Conservation (phyloP, 2,888 invertebrate species). For the Heteromurus nitidus region DNA sequence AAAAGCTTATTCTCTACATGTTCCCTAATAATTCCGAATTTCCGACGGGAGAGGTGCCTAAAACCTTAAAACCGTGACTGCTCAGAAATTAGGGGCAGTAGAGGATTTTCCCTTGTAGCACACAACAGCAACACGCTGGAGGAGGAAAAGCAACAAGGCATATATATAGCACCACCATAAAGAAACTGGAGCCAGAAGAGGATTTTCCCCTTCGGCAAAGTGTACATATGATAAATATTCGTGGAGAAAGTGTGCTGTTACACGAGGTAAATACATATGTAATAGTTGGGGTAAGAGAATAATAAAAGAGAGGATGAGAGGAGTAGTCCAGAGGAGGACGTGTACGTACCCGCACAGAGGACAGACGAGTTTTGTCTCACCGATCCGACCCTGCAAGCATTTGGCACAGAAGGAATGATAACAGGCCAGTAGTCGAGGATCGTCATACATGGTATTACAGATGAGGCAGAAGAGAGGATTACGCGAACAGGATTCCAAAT, state of each 20-base stretch:
- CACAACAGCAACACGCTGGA: background rate
- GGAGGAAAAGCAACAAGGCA: background rate
- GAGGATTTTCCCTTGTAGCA: constrained; percentile 22
- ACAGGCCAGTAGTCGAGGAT: constrained; percentile 82
- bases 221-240: constrained; percentile 35
- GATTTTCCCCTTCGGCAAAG: background rate
- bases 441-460: constrained; percentile 82
- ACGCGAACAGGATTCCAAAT: constrained; percentile 74
- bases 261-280: constrained; percentile 45
- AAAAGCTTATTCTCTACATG: constrained; percentile 1
- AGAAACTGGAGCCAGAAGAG: constrained; percentile 9
- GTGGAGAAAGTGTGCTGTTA: constrained; percentile 7
- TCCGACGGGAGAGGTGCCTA: constrained; percentile 39
- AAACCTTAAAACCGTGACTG: constrained; percentile 35
- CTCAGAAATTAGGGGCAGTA: constrained; percentile 42
- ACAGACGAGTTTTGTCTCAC: constrained; percentile 81
- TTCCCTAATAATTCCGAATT: background rate
- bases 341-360: constrained; percentile 81
- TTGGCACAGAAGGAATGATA: constrained; percentile 84
- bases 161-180: background rate
- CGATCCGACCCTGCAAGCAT: constrained; percentile 80
- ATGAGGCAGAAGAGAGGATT: constrained; percentile 82
- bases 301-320: constrained; percentile 58
- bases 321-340: constrained; percentile 35
- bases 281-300: constrained; percentile 31